Evolutionary conservation across 2,888 invertebrate genomes (phyloP).

Genomic region (Hymenopus coronatus): DNA sequence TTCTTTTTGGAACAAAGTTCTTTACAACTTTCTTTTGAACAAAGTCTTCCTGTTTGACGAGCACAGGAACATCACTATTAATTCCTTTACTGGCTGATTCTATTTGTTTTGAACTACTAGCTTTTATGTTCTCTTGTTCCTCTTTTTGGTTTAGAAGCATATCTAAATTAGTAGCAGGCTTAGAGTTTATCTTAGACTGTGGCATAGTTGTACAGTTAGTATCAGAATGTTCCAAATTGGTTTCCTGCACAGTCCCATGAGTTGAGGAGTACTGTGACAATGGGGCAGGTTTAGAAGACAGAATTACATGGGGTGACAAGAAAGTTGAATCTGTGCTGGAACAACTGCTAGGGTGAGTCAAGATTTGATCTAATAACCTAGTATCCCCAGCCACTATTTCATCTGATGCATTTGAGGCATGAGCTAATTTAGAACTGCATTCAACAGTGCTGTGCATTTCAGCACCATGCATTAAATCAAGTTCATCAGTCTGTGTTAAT

Average conservation of each 20-base stretch:
- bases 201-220: not conserved
- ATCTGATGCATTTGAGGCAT: not conserved
- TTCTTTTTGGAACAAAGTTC: not conserved
- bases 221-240: not conserved
- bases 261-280: not conserved
- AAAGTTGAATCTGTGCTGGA: not conserved
- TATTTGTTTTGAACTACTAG: not conserved
- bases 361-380: not conserved
- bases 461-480: constrained; percentile 5
- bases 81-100: not conserved
- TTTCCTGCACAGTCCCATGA: not conserved
- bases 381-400: not conserved
- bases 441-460: not conserved
- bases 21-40: not conserved
- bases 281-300: not conserved
- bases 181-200: not conserved
- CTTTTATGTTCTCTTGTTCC: not conserved
- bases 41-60: not conserved
- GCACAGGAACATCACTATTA: not conserved
- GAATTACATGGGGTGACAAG: not conserved
- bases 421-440: not conserved
- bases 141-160: not conserved
- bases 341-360: not conserved
- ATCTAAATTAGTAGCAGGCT: not conserved
- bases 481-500: constrained; percentile 27